phyloP scores from a whole-genome alignment of 1,140 invertebrate genomes.

The Polyergus mexicanus region DNA sequence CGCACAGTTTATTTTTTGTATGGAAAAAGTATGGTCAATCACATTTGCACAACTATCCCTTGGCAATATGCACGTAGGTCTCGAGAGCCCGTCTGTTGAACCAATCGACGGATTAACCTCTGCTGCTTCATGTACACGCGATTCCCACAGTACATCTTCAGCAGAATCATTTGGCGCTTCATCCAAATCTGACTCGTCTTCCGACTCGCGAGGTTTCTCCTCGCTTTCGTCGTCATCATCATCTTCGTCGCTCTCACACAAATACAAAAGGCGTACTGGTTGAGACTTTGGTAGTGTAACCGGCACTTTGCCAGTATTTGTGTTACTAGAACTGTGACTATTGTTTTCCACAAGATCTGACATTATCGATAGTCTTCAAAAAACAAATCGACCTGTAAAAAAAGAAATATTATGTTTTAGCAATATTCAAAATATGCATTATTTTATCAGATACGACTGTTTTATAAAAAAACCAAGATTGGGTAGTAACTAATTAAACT shows the following conservation, averaged over 20 bases:
- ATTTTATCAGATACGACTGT: background rate
- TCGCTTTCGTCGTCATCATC: constrained; percentile 78
- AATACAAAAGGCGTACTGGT: constrained; percentile 76
- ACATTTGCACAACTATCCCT: background rate
- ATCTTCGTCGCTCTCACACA: constrained; percentile 76
- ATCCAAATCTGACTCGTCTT: constrained; percentile 71
- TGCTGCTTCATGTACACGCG: background rate
- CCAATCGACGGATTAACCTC: background rate
- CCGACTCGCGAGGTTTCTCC: constrained; percentile 67
- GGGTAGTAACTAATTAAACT: too few relatives aligned
- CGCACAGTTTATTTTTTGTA: background rate
- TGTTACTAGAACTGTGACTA: constrained; percentile 59
- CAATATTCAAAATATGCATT: background rate
- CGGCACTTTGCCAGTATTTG: constrained; percentile 47
- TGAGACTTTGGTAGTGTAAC: constrained; percentile 74
- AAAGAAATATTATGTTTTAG: background rate
- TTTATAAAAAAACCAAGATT: background rate
- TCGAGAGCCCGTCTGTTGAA: background rate
- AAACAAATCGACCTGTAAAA: background rate
- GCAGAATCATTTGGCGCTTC: constrained; percentile 43
- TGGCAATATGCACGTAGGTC: background rate
- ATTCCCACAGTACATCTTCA: constrained; percentile 12
- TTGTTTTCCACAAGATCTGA: constrained; percentile 69
- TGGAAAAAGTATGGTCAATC: background rate
- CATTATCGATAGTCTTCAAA: constrained; percentile 49